These are phyloP conservation scores for Sphaerophoria taeniata DNA, from an alignment of 2,888 invertebrate genomes.

Conservation along the genomic window DNA sequence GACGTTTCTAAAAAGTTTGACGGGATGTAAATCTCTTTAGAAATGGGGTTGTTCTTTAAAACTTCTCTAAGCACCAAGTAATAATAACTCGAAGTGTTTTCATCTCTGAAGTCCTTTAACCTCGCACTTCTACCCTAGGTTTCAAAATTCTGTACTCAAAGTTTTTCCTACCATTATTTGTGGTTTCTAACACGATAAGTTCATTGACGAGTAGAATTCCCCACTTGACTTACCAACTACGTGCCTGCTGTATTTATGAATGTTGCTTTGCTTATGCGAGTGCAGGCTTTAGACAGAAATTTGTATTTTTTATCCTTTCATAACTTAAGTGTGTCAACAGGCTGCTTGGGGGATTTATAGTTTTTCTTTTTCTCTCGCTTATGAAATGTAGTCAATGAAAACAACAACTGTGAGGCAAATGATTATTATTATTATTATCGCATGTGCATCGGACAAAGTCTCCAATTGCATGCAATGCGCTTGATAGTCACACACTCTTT, in stretches of 20 bases:
- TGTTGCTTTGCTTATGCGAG: neutral
- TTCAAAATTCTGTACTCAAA: too few species aligned
- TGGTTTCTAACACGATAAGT: too few species aligned
- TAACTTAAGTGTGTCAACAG: conserved; percentile 63
- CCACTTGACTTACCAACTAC: neutral
- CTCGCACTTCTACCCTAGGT: too few species aligned
- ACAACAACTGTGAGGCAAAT: conserved; percentile 49
- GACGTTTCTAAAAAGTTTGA: neutral
- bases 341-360: conserved; percentile 43
- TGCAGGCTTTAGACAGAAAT: conserved; percentile 18
- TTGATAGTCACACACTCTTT: conserved; percentile 1
- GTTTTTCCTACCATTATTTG: too few species aligned
- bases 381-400: conserved; percentile 25
- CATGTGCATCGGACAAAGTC: conserved; percentile 5
- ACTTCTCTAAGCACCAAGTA: too few species aligned
- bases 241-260: neutral
- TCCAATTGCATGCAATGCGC: conserved; percentile 27
- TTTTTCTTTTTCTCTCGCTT: neutral
- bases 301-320: conserved; percentile 57
- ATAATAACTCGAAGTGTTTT: too few species aligned
- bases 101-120: too few species aligned
- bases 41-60: too few species aligned
- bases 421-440: conserved; percentile 28
- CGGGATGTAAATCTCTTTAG: too few species aligned
- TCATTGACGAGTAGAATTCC: too few species aligned